Evolutionary conservation across 2,888 invertebrate species (phyloP).

Genomic region (Lepidocyrtoides sp.): DNA sequence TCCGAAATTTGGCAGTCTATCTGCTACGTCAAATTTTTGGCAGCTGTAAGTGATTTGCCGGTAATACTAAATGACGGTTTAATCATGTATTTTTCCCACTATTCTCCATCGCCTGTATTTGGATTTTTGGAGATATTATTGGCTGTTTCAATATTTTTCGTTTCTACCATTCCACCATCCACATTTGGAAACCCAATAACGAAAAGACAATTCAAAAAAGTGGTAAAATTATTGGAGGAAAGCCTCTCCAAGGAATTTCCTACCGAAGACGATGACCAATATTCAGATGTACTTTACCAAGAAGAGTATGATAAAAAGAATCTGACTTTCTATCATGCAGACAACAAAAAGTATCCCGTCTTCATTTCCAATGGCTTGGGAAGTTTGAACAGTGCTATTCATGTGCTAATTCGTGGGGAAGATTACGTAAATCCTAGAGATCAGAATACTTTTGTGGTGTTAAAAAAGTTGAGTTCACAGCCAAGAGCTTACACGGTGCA

Average conservation of each 20-base stretch:
- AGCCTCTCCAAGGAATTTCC: not conserved
- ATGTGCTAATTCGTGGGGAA: conserved; percentile 61
- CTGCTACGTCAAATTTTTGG: not conserved
- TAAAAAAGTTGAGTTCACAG: not conserved
- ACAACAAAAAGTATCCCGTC: conserved; percentile 37
- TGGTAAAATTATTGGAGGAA: conserved; percentile 31
- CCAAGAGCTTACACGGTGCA: conserved; percentile 40
- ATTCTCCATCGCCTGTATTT: not conserved
- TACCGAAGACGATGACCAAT: not conserved
- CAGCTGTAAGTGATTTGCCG: no score
- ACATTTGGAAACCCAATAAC: conserved; percentile 44
- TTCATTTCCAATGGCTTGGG: conserved; percentile 58
- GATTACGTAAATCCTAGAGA: conserved; percentile 56
- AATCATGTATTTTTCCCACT: not conserved
- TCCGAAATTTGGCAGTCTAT: no score
- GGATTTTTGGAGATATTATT: not conserved
- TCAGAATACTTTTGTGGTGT: conserved; percentile 55
- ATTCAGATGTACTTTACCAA: conserved; percentile 48
- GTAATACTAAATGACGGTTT: not conserved
- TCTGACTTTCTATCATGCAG: conserved; percentile 58
- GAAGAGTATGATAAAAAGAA: conserved; percentile 38
- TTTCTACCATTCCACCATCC: not conserved
- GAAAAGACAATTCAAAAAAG: conserved; percentile 14
- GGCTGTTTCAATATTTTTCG: not conserved
- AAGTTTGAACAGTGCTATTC: not conserved